phyloP scores from a whole-genome alignment of 2,888 invertebrate genomes.

The Chaetogeoica ovagalla region DNA sequence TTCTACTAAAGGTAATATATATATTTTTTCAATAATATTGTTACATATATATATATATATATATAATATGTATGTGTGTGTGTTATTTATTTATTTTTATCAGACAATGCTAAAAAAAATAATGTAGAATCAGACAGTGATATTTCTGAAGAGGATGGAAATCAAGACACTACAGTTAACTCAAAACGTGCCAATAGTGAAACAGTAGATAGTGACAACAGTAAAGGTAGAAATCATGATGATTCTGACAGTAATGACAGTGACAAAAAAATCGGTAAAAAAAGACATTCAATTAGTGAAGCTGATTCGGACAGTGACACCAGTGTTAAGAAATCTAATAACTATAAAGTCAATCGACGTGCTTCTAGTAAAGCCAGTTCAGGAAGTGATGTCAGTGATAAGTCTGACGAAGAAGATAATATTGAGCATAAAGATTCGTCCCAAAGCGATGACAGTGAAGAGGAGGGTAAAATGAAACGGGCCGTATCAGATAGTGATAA shows the following conservation, averaged over 20 bases:
- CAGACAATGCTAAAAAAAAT: constrained; percentile 34
- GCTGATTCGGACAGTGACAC: constrained; percentile 41
- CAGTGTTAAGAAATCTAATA: constrained; percentile 13
- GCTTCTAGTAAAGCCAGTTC: constrained; percentile 28
- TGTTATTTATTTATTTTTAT: not conserved
- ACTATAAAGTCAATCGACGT: not conserved
- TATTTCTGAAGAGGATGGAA: constrained; percentile 31
- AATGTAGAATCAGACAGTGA: constrained; percentile 30
- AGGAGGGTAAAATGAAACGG: constrained; percentile 11
- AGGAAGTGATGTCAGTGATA: constrained; percentile 44
- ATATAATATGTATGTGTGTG: not conserved
- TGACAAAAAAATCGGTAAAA: constrained; percentile 21
- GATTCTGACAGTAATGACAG: constrained; percentile 31
- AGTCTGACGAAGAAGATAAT: constrained; percentile 31
- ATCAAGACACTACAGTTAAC: not conserved
- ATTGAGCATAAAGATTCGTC: constrained; percentile 23
- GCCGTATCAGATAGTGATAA: constrained; percentile 32
- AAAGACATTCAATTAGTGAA: constrained; percentile 12
- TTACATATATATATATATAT: not conserved
- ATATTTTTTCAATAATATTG: not conserved
- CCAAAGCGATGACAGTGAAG: constrained; percentile 39
- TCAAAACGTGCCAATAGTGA: constrained; percentile 22
- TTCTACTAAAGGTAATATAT: constrained; percentile 25
- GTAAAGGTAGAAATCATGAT: not conserved
- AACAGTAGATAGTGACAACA: constrained; percentile 17